Percentiles rank a stretch among this genome's conserved stretches.
These are phyloP conservation scores for Drosophila watanabei DNA, from an alignment of 1,140 invertebrate genomes.

Conservation along the genomic window DNA sequence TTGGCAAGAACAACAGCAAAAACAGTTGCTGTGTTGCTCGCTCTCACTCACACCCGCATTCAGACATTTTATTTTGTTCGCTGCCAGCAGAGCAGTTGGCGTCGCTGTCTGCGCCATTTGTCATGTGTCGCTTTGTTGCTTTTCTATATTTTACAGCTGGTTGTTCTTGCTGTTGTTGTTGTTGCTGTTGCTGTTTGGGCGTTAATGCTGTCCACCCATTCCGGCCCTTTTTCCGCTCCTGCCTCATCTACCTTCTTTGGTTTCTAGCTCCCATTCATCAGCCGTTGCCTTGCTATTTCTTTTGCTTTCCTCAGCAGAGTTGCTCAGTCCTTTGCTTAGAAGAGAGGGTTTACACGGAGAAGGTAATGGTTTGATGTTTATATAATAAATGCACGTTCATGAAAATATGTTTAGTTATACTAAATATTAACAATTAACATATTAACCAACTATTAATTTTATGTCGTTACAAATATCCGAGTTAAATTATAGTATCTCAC, in stretches of 20 bases:
- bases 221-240: background rate
- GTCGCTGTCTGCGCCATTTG: conserved; percentile 73
- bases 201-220: conserved; percentile 30
- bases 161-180: background rate
- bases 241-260: background rate
- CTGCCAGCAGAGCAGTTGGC: conserved; percentile 26
- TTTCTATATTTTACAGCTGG: conserved; percentile 23
- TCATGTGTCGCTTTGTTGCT: conserved; percentile 75
- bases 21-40: conserved; percentile 32
- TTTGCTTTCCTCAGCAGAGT: conserved; percentile 41
- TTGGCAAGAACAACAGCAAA: conserved; percentile 22
- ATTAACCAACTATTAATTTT: background rate
- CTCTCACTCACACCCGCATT: conserved; percentile 40
- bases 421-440: too few species aligned
- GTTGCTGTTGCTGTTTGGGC: conserved; percentile 42
- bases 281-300: conserved; percentile 36
- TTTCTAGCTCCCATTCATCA: conserved; percentile 48
- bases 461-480: background rate
- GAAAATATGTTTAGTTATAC: too few species aligned
- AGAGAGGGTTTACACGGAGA: conserved; percentile 20
- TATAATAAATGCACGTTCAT: too few species aligned
- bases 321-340: conserved; percentile 30
- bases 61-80: conserved; percentile 75
- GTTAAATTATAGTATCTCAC: background rate
- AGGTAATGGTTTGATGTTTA: background rate